These are phyloP conservation scores for Hassar affinis DNA, from an alignment of 2,113 vertebrate species.

Conservation along the genomic window DNA sequence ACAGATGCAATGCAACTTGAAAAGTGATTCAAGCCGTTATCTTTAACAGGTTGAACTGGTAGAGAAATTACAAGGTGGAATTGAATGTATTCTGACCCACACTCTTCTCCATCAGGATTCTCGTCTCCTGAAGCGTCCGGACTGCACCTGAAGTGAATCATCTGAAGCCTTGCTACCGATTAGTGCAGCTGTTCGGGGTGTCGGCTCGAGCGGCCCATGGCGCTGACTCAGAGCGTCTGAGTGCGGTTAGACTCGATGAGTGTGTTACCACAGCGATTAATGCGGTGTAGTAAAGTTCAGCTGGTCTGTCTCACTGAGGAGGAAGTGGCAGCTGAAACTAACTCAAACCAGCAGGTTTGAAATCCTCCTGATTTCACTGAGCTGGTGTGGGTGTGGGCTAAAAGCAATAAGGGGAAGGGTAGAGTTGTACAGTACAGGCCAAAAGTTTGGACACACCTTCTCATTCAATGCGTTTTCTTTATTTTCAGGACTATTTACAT, in stretches of 20 bases:
- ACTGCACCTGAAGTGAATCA: constrained; percentile 14
- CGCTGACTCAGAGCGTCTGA: background rate
- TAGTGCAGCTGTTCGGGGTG: background rate
- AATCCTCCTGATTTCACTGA: background rate
- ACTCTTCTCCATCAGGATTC: background rate
- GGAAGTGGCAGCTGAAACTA: background rate
- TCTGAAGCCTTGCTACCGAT: background rate
- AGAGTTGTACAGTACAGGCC: too few species aligned
- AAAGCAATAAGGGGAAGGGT: too few species aligned
- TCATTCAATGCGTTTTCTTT: too few species aligned
- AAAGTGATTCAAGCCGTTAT: too few species aligned
- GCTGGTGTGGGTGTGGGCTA: too few species aligned
- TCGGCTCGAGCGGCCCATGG: background rate
- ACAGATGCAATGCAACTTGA: too few species aligned
- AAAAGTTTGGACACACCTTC: too few species aligned
- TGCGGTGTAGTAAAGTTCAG: background rate
- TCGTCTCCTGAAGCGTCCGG: background rate
- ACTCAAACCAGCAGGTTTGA: background rate
- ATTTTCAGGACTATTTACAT: too few species aligned
- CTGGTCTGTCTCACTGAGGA: background rate
- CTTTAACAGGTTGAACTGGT: too few species aligned
- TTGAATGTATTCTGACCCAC: too few species aligned
- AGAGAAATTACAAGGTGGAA: too few species aligned
- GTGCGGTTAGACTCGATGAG: background rate
- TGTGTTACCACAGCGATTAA: background rate